Evolutionary conservation across 2,797 vertebrate species (phyloP).

Genomic region (Aulostomus chinensis): DNA sequence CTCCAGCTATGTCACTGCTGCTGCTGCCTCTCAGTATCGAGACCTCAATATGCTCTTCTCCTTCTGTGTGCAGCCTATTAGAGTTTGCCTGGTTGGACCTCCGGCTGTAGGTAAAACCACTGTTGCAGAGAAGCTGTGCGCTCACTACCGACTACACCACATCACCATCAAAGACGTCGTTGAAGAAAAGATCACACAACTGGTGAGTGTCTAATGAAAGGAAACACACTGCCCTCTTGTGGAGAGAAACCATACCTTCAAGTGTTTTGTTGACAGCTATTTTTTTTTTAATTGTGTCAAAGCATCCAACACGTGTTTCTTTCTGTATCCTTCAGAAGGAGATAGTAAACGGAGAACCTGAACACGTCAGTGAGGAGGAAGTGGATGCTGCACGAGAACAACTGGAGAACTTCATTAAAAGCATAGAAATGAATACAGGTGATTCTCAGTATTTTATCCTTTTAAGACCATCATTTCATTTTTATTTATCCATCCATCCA

Average conservation of each 20-base stretch:
- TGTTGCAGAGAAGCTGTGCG: slow-evolving; percentile 81
- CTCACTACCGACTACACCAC: slow-evolving; percentile 87
- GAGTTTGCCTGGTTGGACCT: slow-evolving; percentile 88
- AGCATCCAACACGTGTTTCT: too few species aligned
- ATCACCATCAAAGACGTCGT: slow-evolving; percentile 80
- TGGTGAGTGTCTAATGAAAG: slow-evolving; percentile 76
- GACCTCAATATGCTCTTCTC: too few species aligned
- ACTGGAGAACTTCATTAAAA: slow-evolving; percentile 79
- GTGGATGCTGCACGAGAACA: slow-evolving; percentile 71
- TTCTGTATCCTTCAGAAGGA: slow-evolving; percentile 50
- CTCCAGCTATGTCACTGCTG: too few species aligned
- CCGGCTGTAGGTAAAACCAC: slow-evolving; percentile 91
- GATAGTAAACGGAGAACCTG: slow-evolving; percentile 38
- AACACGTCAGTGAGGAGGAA: slow-evolving; percentile 58
- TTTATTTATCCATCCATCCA: too few species aligned
- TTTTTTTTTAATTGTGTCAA: too few species aligned
- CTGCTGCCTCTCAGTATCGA: too few species aligned
- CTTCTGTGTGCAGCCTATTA: slow-evolving; percentile 89
- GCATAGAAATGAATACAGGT: slow-evolving; percentile 84
- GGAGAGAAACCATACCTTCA: background rate
- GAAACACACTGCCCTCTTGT: slow-evolving; percentile 28
- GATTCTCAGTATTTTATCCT: too few species aligned
- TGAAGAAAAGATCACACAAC: slow-evolving; percentile 80
- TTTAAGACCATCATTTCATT: too few species aligned
- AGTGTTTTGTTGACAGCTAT: too few species aligned